Conservation (phyloP, 2,113 vertebrate genomes). For the Pelecanoides urinatrix region DNA sequence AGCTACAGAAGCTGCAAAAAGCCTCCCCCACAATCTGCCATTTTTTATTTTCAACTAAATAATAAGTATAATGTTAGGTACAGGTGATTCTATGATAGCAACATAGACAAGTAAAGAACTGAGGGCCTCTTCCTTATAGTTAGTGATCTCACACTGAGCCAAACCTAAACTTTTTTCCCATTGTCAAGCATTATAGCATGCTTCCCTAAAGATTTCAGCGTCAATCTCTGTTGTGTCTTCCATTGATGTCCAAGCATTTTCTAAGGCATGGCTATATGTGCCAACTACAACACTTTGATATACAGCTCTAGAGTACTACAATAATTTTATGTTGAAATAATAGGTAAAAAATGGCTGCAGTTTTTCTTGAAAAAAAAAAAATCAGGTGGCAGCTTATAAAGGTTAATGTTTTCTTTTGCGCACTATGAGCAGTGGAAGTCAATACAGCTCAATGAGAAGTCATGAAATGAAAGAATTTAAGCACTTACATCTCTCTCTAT, state of each 20-base stretch:
- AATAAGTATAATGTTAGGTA: background rate
- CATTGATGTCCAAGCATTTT: background rate
- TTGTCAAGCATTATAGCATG: background rate
- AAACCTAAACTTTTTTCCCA: background rate
- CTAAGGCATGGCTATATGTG: background rate
- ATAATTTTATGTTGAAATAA: background rate
- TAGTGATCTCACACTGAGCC: background rate
- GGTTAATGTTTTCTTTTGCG: background rate
- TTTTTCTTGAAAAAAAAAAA: background rate
- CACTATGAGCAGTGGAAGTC: background rate
- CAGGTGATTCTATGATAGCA: background rate
- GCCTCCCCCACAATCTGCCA: rapidly evolving
- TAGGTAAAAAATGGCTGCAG: background rate
- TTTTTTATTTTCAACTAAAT: background rate
- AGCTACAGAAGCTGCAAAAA: background rate
- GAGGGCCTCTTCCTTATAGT: background rate
- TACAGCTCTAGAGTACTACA: background rate
- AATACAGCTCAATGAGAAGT: background rate
- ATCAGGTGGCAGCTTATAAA: background rate
- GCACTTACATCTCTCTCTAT: background rate
- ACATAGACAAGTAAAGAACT: background rate
- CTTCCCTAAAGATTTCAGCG: background rate
- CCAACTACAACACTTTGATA: background rate
- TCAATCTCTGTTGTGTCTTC: background rate
- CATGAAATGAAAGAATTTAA: background rate